Evolutionary conservation across 2,797 vertebrate species (phyloP), one percentile per base, ranked within the genome.

Genomic region (Thamnophis elegans): DNA sequence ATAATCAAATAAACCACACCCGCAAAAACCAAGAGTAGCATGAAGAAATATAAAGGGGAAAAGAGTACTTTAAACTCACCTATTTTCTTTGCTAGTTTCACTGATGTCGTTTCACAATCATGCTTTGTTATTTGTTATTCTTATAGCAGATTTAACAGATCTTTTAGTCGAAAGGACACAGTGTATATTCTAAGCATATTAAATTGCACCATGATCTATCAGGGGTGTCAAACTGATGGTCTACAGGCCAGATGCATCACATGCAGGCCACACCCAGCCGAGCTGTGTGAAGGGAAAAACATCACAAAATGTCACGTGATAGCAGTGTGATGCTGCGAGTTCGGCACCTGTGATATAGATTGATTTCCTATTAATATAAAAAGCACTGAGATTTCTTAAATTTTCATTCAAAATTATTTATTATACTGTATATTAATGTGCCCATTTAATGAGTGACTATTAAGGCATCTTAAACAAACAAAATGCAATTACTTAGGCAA

Each of bases 281-380:
- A 60, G 59, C 59, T 60, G 8, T 26, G 20, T 60, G 59, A 60
- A 60, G 9, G 59, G 22, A n/a, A 60, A 60, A 26, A 3, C 3
- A 26, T 26, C 22, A 60, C 3, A 9, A 60, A 60, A 60, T 10
- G 2, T 59, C 0, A 25, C 3, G 2, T 60, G 59, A 60, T 9
- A 3, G 9, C 2, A 4, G 62, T 25, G 60, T 28, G 60, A 62
- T 0, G 3, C 10, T 0, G 0, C 0, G 10, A 62, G 3, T 28
- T 62, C 28, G 60, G 22, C 5, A 59, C 5, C 56, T 16, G 28
- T 28, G 14, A 65, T 47, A 58, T 89, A 32, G 28, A 89, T 12
- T 32, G 6, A 26, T 42, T 59, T 89, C 11, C 8, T 54, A 85
- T 53, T 58, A 54, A 12, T 28, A 58, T 88, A 7, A 59, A 73